phyloP scores from a whole-genome alignment of 1,140 invertebrate species.

The Drosophila nannoptera region DNA sequence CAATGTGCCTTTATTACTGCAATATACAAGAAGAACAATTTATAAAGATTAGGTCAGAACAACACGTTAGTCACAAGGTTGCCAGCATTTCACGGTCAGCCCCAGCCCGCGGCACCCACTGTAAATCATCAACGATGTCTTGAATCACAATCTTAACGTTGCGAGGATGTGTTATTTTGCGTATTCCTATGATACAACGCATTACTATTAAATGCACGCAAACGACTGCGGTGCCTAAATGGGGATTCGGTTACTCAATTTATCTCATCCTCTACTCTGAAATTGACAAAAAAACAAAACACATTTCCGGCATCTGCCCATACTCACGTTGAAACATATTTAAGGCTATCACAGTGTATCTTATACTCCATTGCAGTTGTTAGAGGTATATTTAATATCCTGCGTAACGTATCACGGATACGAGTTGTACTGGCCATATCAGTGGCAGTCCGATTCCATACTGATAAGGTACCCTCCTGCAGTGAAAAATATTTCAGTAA shows the following conservation, averaged over 20 bases:
- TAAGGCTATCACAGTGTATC: conserved; percentile 91
- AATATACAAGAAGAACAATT: conserved; percentile 42
- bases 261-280: no score
- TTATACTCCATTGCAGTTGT: conserved; percentile 98
- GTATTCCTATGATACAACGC: not conserved
- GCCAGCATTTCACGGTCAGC: not conserved
- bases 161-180: not conserved
- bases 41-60: not conserved
- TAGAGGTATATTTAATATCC: conserved; percentile 95
- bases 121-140: not conserved
- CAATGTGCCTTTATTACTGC: conserved; percentile 78
- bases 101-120: not conserved
- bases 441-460: conserved; percentile 97
- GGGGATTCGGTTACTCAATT: not conserved
- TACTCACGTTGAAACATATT: conserved; percentile 81
- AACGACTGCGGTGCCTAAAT: conserved; percentile 14
- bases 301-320: not conserved
- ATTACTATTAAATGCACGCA: not conserved
- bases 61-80: not conserved
- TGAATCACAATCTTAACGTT: not conserved
- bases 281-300: not conserved
- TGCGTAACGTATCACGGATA: conserved; percentile 95
- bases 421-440: conserved; percentile 92
- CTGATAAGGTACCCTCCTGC: conserved; percentile 97
- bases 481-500: not conserved